Percentiles rank a stretch among this genome's conserved stretches.
Conservation (phyloP, 37 sponge, comb jelly and placozoan species). For the Mnemiopsis leidyi region DNA sequence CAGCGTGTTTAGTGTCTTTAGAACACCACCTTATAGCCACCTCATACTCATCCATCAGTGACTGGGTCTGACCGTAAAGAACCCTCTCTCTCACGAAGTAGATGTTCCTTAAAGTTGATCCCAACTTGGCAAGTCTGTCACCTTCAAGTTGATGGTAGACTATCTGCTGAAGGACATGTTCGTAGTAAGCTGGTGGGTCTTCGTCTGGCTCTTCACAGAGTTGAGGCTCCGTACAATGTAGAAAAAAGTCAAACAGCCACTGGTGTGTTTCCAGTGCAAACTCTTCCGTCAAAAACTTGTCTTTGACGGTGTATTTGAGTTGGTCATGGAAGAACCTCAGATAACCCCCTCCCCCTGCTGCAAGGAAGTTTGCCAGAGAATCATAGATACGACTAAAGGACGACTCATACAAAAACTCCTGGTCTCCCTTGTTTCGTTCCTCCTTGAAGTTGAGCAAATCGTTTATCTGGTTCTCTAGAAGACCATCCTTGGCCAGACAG, state of each 20-base stretch:
- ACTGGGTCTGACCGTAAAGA: background rate
- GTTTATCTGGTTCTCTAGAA: background rate
- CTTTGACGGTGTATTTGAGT: slow-evolving; percentile 5
- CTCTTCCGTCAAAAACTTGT: background rate
- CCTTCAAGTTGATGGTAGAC: background rate
- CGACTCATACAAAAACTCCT: background rate
- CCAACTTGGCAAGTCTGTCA: background rate
- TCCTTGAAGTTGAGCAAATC: slow-evolving; percentile 2
- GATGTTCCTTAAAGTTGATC: background rate
- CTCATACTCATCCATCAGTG: background rate
- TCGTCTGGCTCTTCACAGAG: background rate
- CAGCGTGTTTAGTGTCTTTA: background rate
- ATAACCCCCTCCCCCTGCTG: background rate
- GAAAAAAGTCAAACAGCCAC: background rate
- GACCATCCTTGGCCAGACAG: background rate
- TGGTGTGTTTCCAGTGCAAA: background rate
- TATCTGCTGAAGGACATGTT: background rate
- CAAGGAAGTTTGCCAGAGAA: background rate
- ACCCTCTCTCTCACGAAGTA: background rate
- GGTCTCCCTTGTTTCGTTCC: background rate
- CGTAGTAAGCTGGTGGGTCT: background rate
- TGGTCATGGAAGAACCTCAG: slow-evolving; percentile 17
- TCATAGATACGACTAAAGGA: slow-evolving; percentile 28
- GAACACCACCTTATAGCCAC: background rate
- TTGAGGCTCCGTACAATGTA: background rate